phyloP scores from a whole-genome alignment of 2,113 vertebrate species.

The Chiloscyllium plagiosum region DNA sequence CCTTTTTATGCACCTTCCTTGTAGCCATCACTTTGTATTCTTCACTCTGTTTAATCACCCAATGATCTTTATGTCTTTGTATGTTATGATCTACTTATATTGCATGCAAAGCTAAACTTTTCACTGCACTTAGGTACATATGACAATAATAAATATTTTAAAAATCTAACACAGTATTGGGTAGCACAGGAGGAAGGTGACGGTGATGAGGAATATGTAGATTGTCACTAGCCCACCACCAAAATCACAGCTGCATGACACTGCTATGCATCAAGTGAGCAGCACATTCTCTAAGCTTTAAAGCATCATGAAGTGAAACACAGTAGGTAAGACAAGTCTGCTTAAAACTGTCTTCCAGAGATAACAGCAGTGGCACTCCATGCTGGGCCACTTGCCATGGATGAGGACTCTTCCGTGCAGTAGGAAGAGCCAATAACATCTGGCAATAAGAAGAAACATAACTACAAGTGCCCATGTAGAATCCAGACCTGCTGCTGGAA shows the following conservation, averaged over 20 bases:
- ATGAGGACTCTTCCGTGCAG: background rate
- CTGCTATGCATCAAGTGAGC: background rate
- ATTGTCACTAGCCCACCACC: background rate
- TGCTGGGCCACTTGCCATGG: background rate
- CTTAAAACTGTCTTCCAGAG: no score
- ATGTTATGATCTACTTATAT: no score
- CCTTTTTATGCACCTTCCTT: no score
- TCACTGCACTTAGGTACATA: no score
- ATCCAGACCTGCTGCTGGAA: background rate
- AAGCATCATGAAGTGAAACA: background rate
- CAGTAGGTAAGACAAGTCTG: background rate
- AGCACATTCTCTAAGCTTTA: background rate
- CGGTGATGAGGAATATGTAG: background rate
- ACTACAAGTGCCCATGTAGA: background rate
- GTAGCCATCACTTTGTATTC: no score
- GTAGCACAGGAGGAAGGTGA: background rate
- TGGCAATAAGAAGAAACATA: background rate
- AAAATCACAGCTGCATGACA: background rate
- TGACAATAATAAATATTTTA: no score
- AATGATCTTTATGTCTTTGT: no score
- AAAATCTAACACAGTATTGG: background rate
- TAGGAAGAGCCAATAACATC: background rate
- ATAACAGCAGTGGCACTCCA: no score
- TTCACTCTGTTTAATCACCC: no score
- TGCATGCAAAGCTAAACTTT: no score